Base-by-base conservation (phyloP, 2,113 vertebrate species). In the Macrotus californicus region DNA sequence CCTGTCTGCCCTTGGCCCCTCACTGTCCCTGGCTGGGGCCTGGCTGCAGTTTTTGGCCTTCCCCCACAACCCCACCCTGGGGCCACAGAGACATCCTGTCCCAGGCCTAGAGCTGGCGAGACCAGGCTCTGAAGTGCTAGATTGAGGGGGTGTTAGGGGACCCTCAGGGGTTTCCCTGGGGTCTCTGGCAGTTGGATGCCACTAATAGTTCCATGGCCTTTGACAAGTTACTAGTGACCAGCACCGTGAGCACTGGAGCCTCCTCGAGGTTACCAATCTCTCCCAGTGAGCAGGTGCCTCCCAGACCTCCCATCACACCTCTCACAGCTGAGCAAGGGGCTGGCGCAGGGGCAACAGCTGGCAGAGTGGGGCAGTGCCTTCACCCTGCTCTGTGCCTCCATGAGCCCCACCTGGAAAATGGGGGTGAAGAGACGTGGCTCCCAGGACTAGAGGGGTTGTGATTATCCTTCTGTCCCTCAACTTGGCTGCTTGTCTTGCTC, bases 1-100 rank as follows among this genome's bases (percentile, higher is more conserved):
- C 8, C 76, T 0, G 0, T 19, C 10, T 22, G 46, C 8, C 3
- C 19, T 14, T 43, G 46, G 36, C 16, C 36, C 46, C 3, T 59
- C 0, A 1, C 34, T 39, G 43, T 54, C 36, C 26, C 48, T 66
- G 24, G 61, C 73, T 2, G 11, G 5, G 15, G 18, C n/a, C 48
- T 46, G 14, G 8, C 9, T 39, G 64, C 19, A 9, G 75, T 34
- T 14, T 73, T 46, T 41, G 39, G 82, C 50, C 81, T 34, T 36
- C 22, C 12, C 29, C 61, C 29, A n/a, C 11, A 9, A 64, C 12
- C 29, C 61, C 61, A 64, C 61, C 61, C 50, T 36, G 43, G 81
- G 34, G 3, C 70, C 31, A 13, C 26, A 61, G 50, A 64, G 50
- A 72, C 36, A 83, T 14, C 77, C 29, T 1, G 29, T 13, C 13